phyloP scores from a whole-genome alignment of 2,797 vertebrate species.

The Semaprochilodus insignis region DNA sequence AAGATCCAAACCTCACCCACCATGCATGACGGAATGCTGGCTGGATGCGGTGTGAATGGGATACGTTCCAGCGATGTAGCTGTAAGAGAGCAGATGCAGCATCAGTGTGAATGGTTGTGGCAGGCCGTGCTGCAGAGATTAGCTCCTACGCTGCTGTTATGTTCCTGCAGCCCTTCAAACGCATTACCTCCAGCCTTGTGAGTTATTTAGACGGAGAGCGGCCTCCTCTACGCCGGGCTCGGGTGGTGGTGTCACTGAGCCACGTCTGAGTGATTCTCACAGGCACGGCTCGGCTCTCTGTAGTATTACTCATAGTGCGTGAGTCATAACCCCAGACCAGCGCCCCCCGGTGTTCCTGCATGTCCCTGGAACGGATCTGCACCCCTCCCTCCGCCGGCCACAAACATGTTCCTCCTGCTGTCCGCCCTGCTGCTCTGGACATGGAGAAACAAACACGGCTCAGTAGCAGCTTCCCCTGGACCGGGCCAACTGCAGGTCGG shows the following conservation, averaged over 20 bases:
- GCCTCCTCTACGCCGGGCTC: slow-evolving; percentile 3
- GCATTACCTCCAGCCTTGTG: slow-evolving; percentile 32
- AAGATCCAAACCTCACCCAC: too few relatives aligned
- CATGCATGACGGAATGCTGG: too few relatives aligned
- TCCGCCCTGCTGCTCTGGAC: slow-evolving; percentile 22
- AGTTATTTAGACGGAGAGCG: slow-evolving; percentile 22
- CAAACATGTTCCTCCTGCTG: slow-evolving; percentile 57
- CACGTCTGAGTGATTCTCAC: not conserved
- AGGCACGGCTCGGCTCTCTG: slow-evolving; percentile 7
- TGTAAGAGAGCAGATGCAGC: slow-evolving; percentile 24
- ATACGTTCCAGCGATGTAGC: not conserved
- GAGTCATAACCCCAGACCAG: slow-evolving; percentile 59
- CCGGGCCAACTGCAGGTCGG: slow-evolving; percentile 22
- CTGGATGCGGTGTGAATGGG: too few relatives aligned
- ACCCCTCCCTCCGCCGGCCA: slow-evolving; percentile 39
- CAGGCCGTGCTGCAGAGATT: slow-evolving; percentile 31
- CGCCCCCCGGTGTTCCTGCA: slow-evolving; percentile 44
- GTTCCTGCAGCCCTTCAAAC: slow-evolving; percentile 38
- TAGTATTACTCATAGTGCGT: slow-evolving; percentile 52
- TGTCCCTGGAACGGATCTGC: slow-evolving; percentile 54
- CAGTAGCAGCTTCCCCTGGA: slow-evolving; percentile 33
- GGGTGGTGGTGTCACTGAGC: too few relatives aligned
- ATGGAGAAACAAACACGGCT: slow-evolving; percentile 17
- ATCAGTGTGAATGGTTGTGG: slow-evolving; percentile 9
- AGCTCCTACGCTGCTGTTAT: slow-evolving; percentile 31